These are phyloP conservation scores for Trichacis sp. DNA, from an alignment of 2,888 invertebrate genomes.

Conservation along the genomic window DNA sequence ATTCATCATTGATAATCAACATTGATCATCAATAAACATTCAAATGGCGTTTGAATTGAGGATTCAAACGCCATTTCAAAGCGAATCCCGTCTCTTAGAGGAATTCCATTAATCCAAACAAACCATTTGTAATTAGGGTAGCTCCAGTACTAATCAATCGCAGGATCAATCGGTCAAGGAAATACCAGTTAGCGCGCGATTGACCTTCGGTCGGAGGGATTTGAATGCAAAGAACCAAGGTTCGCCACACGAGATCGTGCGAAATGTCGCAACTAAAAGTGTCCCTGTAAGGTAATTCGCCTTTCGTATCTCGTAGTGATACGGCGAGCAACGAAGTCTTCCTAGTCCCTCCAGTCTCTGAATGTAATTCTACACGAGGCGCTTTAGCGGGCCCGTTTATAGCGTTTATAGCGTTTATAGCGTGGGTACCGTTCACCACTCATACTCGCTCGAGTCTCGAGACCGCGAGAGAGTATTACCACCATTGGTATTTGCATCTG, in stretches of 20 bases:
- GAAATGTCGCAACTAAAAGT: neutral
- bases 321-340: neutral
- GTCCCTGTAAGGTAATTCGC: neutral
- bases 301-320: neutral
- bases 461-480: conserved; percentile 9
- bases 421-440: conserved; percentile 41
- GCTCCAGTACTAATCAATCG: no score
- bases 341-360: neutral
- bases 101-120: no score
- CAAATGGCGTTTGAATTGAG: no score
- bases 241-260: neutral
- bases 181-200: no score
- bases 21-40: no score
- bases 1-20: no score
- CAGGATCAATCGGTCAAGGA: no score
- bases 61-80: no score
- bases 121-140: no score
- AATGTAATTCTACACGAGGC: conserved; percentile 20
- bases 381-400: conserved; percentile 23
- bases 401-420: conserved; percentile 36
- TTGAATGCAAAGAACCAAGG: no score
- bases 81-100: no score
- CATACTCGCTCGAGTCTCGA: conserved; percentile 11
- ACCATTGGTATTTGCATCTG: conserved; percentile 25
- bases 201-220: no score